A percentile compares a stretch with the other conserved stretches of the same genome.
These are phyloP conservation scores for Sminthurides bifidus DNA, from an alignment of 1,140 invertebrate genomes.

Conservation along the genomic window DNA sequence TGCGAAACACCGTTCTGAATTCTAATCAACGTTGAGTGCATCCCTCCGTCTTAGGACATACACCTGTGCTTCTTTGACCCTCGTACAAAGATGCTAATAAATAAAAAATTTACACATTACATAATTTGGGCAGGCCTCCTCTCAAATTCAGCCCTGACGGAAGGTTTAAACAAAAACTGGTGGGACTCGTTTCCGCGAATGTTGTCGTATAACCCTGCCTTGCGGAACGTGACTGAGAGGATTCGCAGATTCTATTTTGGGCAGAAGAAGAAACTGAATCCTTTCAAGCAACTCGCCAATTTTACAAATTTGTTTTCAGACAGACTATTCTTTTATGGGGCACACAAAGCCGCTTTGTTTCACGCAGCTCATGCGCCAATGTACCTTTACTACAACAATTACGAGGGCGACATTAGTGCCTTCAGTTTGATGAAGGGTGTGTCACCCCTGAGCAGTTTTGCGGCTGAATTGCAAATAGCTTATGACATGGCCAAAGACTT, in stretches of 20 bases:
- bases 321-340: slow-evolving; percentile 9
- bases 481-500: slow-evolving; percentile 14
- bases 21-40: too few relatives aligned
- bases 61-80: too few relatives aligned
- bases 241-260: slow-evolving; percentile 21
- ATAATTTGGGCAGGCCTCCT: slow-evolving; percentile 24
- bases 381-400: slow-evolving; percentile 12
- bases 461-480: slow-evolving; percentile 15
- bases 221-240: slow-evolving; percentile 13
- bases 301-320: slow-evolving; percentile 16
- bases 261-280: background rate
- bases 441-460: background rate
- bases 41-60: too few relatives aligned
- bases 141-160: slow-evolving; percentile 5
- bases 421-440: slow-evolving; percentile 18
- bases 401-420: slow-evolving; percentile 3
- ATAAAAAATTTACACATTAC: background rate
- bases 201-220: slow-evolving; percentile 16
- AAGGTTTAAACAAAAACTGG: slow-evolving; percentile 14
- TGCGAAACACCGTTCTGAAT: too few relatives aligned
- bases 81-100: too few relatives aligned
- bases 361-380: slow-evolving; percentile 15
- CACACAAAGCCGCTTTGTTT: slow-evolving; percentile 5
- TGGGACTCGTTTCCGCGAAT: slow-evolving; percentile 19
- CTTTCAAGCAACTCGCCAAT: slow-evolving; percentile 2